Conservation (phyloP, 2,113 vertebrate genomes). For the Pitta sordida region DNA sequence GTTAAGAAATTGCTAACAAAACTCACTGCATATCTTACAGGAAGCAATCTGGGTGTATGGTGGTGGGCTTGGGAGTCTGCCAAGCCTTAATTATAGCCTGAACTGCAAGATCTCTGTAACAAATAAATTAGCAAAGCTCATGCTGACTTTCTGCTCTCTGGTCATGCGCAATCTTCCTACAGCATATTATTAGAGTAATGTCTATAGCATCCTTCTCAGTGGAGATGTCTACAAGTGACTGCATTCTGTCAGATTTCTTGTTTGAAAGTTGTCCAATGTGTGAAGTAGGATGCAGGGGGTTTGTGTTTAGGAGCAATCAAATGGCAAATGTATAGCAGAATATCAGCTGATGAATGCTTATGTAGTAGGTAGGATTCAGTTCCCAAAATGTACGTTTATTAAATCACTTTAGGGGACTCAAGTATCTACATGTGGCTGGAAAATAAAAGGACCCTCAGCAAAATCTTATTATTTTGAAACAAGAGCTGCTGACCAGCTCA, state of each 20-base stretch:
- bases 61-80: neutral
- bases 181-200: neutral
- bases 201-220: neutral
- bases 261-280: neutral
- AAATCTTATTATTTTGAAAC: neutral
- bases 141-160: slow-evolving; percentile 5
- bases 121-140: neutral
- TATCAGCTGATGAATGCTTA: neutral
- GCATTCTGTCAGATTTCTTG: neutral
- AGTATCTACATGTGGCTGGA: neutral
- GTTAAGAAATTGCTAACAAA: neutral
- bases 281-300: neutral
- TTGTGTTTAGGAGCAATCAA: neutral
- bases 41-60: neutral
- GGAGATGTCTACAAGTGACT: neutral
- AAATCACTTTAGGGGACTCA: neutral
- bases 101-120: neutral
- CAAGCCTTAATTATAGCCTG: neutral
- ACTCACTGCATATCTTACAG: neutral
- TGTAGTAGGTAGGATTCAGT: neutral
- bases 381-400: neutral
- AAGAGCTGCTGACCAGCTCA: neutral
- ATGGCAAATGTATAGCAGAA: neutral
- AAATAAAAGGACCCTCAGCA: neutral
- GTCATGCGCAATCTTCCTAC: neutral